Evolutionary conservation across 2,888 invertebrate genomes (phyloP).

Genomic region (Schrankia costaestrigalis): DNA sequence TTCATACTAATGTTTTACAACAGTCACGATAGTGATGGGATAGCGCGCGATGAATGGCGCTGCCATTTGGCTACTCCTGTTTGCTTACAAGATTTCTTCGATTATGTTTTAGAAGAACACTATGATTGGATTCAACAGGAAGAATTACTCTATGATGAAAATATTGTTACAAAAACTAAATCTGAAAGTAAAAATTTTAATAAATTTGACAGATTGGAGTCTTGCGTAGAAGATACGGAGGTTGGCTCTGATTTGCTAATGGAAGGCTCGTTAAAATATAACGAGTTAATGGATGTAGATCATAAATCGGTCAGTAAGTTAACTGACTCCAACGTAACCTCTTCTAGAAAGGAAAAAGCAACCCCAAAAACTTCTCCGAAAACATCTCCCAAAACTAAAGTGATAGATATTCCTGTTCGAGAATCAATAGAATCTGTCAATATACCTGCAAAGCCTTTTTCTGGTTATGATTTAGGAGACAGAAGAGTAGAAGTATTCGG

Average conservation of each 20-base stretch:
- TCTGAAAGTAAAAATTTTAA: slow-evolving; percentile 44
- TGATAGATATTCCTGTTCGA: slow-evolving; percentile 15
- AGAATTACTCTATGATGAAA: slow-evolving; percentile 58
- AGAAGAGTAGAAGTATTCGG: slow-evolving; percentile 70
- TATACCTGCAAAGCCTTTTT: slow-evolving; percentile 48
- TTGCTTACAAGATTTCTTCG: slow-evolving; percentile 78
- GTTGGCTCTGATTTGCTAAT: slow-evolving; percentile 60
- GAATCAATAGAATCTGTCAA: slow-evolving; percentile 14
- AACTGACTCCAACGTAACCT: no score
- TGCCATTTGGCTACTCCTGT: slow-evolving; percentile 71
- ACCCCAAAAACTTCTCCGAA: slow-evolving; percentile 35
- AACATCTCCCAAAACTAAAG: no score
- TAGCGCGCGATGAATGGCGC: slow-evolving; percentile 68
- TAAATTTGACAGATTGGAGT: slow-evolving; percentile 40
- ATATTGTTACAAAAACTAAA: slow-evolving; percentile 34
- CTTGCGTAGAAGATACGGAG: slow-evolving; percentile 54
- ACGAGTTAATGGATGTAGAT: slow-evolving; percentile 43
- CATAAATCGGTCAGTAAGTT: no score
- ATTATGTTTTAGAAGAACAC: slow-evolving; percentile 73
- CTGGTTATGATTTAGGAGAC: slow-evolving; percentile 64
- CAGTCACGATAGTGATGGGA: slow-evolving; percentile 60
- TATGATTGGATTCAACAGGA: slow-evolving; percentile 71
- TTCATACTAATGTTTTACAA: slow-evolving; percentile 69
- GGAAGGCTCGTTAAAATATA: slow-evolving; percentile 67
- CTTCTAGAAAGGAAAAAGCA: slow-evolving; percentile 48